Base-by-base conservation (phyloP, 2,797 vertebrate genomes). In the Periophthalmus magnuspinnatus region DNA sequence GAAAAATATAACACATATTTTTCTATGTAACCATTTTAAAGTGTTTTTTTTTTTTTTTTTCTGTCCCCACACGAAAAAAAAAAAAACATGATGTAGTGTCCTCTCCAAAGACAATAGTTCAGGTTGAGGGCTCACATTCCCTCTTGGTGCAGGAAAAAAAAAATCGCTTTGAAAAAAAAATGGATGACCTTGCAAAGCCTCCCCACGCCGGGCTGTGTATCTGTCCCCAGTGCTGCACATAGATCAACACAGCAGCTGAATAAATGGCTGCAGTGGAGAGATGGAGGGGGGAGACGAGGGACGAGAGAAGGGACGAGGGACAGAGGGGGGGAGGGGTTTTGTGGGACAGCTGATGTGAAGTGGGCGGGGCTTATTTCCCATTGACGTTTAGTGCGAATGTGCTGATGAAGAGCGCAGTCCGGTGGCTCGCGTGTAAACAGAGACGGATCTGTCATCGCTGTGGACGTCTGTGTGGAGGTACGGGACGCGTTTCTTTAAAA, bases 371-470 rank as follows among this genome's bases (percentile, higher is more conserved):
- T 90, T 89, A 89, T 81, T 90, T 86, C 69, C 89, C 89, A 85
- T 92, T 88, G 87, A 77, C 69, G 71, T 84, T 88, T 66, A 47
- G 82, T 81, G 77, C 19, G 65, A 90, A 91, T 88, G 76, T 89
- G 93, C 94, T 93, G 93, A 94, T 91, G 81, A 80, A 47, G 68
- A 66, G 78, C 84, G 79, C 91, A 70, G 83, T 28, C 28, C 28
- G 28, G 28, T 28, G 28, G 28, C 28, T 28, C 28, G 33, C 68
- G 62, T 50, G 22, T 81, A 68, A 64, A 16, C 47, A 45, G 41
- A 11, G 2, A 41, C 45, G 10, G 68, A 45, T 41, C 77, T 75
- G 77, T 48, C 79, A 52, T 8, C 55, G 28, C 48, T 50, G 57
- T 58, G 47, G 13, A 34, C 55, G 67, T 70, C 72, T 16, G 75